phyloP scores from a whole-genome alignment of 2,888 invertebrate species.

The Julus scandinavius region DNA sequence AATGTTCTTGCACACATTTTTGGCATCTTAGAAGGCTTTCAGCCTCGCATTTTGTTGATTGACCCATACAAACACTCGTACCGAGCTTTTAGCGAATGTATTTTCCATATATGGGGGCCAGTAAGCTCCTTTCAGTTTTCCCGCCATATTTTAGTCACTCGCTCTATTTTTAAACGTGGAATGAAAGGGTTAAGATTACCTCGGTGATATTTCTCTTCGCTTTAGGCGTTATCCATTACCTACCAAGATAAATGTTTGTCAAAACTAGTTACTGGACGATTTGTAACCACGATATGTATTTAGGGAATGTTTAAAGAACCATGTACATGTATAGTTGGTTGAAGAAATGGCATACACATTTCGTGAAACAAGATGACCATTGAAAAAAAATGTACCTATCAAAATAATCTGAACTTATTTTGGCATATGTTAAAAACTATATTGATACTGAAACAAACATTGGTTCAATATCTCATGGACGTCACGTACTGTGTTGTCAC shows the following conservation, averaged over 20 bases:
- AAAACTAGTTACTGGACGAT: too few relatives aligned
- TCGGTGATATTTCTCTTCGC: neutral
- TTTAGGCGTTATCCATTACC: neutral
- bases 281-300: too few relatives aligned
- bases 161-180: neutral
- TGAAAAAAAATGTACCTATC: too few relatives aligned
- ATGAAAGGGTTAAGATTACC: neutral
- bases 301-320: too few relatives aligned
- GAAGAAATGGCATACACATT: too few relatives aligned
- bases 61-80: neutral
- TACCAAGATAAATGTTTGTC: too few relatives aligned
- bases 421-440: too few relatives aligned
- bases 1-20: neutral
- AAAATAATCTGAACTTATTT: too few relatives aligned
- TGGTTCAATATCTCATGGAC: neutral
- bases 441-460: neutral
- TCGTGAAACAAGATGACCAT: too few relatives aligned
- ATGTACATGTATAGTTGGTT: too few relatives aligned
- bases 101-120: constrained; percentile 32
- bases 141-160: neutral
- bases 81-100: neutral
- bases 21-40: constrained; percentile 14
- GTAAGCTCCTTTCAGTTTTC: neutral
- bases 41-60: constrained; percentile 9
- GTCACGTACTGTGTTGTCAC: neutral